Evolutionary conservation across 2,113 vertebrate genomes (phyloP), one percentile per base, ranked within the genome.

Genomic region (Cynopterus brachyotis): DNA sequence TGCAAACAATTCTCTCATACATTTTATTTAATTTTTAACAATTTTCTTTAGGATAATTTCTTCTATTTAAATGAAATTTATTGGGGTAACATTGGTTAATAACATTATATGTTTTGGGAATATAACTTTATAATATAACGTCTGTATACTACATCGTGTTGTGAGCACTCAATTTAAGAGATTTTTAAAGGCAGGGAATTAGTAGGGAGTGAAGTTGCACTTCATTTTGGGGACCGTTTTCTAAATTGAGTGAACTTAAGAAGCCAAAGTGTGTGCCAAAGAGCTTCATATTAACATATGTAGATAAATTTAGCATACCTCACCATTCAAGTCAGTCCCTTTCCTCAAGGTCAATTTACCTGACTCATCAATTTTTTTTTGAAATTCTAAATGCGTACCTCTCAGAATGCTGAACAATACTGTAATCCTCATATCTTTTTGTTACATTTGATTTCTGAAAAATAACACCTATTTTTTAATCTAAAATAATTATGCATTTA

Each of bases 401-500:
- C 7, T 70, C 20, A 40, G 15, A 88, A 84, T 20, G 6, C 3
- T 59, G 3, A 70, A 35, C 40, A 9, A 26, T 37, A 47, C 3
- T 50, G 2, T 9, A 59, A 80, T 87, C 24, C 37, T 13, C 5
- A 20, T 40, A 42, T 30, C 9, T 93, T 79, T 81, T 47, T 40
- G n/a, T 76, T 17, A 59, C 35, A 40, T 60, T 73, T 75, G 9
- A 87, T 40, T 72, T 93, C 32, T 73, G 8, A 26, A 79, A 94
- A 55, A 1, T 26, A 87, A n/a, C 3, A 70, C 4, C 50, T 73
- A 37, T 82, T 83, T 95, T 32, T 87, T 95, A 79, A 59, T 22
- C 47, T 45, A 40, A 95, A 85, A 80, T 78, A 67, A 82, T 89
- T 13, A 64, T 30, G 60, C 17, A 92, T 60, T 95, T 96, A 79